These are phyloP conservation scores for Brachyalestes nurse DNA, from an alignment of 2,797 vertebrate genomes.

Conservation along the genomic window DNA sequence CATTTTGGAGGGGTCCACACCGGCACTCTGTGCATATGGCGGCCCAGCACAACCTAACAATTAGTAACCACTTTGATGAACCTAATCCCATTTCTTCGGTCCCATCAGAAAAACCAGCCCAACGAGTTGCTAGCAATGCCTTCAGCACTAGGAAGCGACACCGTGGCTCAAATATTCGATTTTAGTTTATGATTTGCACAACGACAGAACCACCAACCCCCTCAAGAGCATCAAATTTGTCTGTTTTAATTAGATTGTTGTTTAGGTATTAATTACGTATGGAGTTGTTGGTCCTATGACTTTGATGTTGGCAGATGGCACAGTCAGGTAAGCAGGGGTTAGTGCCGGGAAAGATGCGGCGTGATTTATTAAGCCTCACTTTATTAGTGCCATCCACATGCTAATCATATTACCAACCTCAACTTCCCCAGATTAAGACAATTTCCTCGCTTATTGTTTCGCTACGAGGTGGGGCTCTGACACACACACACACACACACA, in stretches of 20 bases:
- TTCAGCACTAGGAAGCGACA: slow-evolving; percentile 80
- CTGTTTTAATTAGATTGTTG: slow-evolving; percentile 99
- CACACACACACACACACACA: slow-evolving; percentile 32
- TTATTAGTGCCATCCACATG: slow-evolving; percentile 88
- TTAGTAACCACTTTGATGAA: slow-evolving; percentile 94
- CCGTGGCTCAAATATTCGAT: slow-evolving; percentile 92
- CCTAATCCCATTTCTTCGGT: slow-evolving; percentile 94
- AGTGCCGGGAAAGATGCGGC: slow-evolving; percentile 86
- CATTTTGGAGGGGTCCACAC: slow-evolving; percentile 81
- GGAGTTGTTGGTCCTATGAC: slow-evolving; percentile 93
- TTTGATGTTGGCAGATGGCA: slow-evolving; percentile 97
- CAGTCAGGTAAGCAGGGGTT: slow-evolving; percentile 87
- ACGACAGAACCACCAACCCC: slow-evolving; percentile 86
- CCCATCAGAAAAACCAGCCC: slow-evolving; percentile 89
- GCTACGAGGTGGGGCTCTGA: slow-evolving; percentile 53
- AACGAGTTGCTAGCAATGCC: slow-evolving; percentile 96
- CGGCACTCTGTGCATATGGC: slow-evolving; percentile 90
- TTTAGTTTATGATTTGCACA: slow-evolving; percentile 94
- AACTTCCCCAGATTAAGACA: slow-evolving; percentile 77
- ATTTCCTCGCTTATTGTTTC: slow-evolving; percentile 77
- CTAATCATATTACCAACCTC: slow-evolving; percentile 78
- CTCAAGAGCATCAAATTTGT: slow-evolving; percentile 93
- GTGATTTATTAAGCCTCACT: slow-evolving; percentile 97
- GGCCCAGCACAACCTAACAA: slow-evolving; percentile 90
- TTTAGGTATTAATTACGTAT: slow-evolving; percentile 99